Percentiles rank a stretch among this genome's conserved stretches.
Evolutionary conservation across 2,888 invertebrate genomes (phyloP).

Genomic region (Andrena dorsata): DNA sequence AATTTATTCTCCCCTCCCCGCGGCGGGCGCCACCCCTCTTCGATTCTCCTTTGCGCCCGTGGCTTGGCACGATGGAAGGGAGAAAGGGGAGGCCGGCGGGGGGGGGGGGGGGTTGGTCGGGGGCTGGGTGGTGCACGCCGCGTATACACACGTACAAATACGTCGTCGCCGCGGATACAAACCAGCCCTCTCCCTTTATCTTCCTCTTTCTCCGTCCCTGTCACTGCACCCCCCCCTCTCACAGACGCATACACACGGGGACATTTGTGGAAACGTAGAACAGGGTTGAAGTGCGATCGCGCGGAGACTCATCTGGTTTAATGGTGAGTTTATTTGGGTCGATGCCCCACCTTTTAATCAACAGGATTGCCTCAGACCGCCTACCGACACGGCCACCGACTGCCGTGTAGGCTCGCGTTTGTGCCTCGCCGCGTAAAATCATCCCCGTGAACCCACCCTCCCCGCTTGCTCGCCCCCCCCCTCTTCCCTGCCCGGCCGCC

Average conservation of each 20-base stretch:
- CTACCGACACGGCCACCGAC: conserved; percentile 76
- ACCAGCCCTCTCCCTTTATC: background rate
- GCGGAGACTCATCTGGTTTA: conserved; percentile 78
- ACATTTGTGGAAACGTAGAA: conserved; percentile 68
- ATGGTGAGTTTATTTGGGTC: conserved; percentile 79
- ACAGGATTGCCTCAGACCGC: conserved; percentile 77
- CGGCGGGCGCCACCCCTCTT: conserved; percentile 54
- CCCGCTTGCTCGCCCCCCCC: background rate
- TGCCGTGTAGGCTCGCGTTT: conserved; percentile 69
- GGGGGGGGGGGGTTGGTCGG: conserved; percentile 48
- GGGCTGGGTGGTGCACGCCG: conserved; percentile 58
- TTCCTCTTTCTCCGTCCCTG: too few relatives aligned
- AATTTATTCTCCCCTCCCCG: conserved; percentile 82
- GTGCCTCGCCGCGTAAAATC: conserved; percentile 71
- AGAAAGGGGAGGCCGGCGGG: conserved; percentile 66
- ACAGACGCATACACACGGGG: conserved; percentile 12
- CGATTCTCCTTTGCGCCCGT: conserved; percentile 64
- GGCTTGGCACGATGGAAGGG: conserved; percentile 53
- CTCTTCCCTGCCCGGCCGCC: background rate
- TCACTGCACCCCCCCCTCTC: background rate
- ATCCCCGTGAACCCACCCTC: conserved; percentile 69
- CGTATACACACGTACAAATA: conserved; percentile 48
- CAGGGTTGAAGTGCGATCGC: conserved; percentile 73
- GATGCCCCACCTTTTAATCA: conserved; percentile 79
- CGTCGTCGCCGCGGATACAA: conserved; percentile 27